phyloP scores from a whole-genome alignment of 1,140 invertebrate species.

The Pseudomyrmex gracilis region DNA sequence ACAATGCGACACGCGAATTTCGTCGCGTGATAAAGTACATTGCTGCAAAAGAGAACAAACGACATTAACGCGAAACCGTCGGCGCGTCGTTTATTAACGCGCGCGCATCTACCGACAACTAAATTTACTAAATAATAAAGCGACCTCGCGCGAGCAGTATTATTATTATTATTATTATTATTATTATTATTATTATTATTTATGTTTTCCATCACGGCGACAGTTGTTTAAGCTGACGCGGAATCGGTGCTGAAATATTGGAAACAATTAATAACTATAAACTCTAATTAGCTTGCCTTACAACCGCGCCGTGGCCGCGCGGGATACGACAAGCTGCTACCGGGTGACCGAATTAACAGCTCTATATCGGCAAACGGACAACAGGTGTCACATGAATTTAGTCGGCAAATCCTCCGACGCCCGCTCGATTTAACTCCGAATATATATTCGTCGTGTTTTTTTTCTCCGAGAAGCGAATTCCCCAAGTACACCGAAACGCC shows the following conservation, averaged over 20 bases:
- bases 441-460: constrained; percentile 17
- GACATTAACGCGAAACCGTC: not conserved
- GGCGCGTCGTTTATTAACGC: constrained; percentile 19
- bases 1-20: not conserved
- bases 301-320: constrained; percentile 45
- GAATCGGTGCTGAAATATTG: constrained; percentile 46
- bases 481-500: constrained; percentile 4
- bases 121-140: constrained; percentile 38
- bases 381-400: constrained; percentile 73
- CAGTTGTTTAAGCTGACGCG: constrained; percentile 21
- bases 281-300: constrained; percentile 54
- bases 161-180: constrained; percentile 57
- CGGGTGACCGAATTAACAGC: constrained; percentile 63
- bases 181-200: constrained; percentile 43
- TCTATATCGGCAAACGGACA: constrained; percentile 60
- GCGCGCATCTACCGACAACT: not conserved
- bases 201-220: constrained; percentile 19
- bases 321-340: constrained; percentile 9
- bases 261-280: constrained; percentile 53
- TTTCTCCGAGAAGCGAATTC: not conserved
- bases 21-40: not conserved
- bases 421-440: constrained; percentile 55
- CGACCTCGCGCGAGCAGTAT: not conserved
- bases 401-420: constrained; percentile 54
- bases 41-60: not conserved